These are phyloP conservation scores for Glaucidium brasilianum DNA, from an alignment of 2,113 vertebrate species.

Conservation along the genomic window DNA sequence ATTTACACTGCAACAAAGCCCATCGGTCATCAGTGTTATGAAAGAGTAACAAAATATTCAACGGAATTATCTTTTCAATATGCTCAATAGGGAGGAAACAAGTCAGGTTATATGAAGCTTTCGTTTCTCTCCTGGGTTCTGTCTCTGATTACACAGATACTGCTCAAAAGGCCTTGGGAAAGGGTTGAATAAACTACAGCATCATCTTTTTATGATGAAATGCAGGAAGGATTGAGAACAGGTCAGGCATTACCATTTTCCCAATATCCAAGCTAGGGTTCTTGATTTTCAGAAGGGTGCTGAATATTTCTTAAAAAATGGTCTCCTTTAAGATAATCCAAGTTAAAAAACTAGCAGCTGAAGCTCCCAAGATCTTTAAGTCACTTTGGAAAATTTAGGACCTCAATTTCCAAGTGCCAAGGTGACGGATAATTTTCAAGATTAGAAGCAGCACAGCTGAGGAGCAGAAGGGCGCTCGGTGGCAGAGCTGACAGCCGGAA, in stretches of 20 bases:
- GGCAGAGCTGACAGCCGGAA: not conserved
- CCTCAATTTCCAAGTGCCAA: not conserved
- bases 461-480: not conserved
- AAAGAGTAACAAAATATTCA: constrained; percentile 44
- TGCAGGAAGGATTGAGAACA: not conserved
- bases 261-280: not conserved
- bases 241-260: not conserved
- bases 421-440: not conserved
- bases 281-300: not conserved
- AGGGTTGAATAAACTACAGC: not conserved
- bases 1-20: not conserved
- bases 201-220: not conserved
- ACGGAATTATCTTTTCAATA: constrained; percentile 33
- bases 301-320: not conserved
- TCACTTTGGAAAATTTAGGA: not conserved
- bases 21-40: not conserved
- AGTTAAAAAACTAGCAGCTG: not conserved
- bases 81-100: constrained; percentile 17
- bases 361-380: not conserved
- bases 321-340: not conserved
- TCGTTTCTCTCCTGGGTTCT: constrained; percentile 20
- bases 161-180: constrained; percentile 12
- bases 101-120: constrained; percentile 7
- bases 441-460: not conserved
- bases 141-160: constrained; percentile 44